Conservation (phyloP, 2,113 vertebrate genomes). For the Scolopax mira region DNA sequence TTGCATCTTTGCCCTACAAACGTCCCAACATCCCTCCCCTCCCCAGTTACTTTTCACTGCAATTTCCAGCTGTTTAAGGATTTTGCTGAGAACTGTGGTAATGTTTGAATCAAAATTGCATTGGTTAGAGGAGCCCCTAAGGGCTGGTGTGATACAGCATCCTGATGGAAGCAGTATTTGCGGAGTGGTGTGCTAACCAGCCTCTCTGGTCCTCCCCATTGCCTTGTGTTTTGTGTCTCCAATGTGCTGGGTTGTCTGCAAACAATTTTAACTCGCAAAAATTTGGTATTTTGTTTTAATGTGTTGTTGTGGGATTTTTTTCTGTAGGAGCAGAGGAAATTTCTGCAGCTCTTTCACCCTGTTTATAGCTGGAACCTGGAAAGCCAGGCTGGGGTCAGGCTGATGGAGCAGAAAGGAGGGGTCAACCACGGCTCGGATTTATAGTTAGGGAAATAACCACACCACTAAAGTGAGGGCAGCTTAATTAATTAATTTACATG, state of each 20-base stretch:
- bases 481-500: conserved; percentile 11
- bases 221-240: not conserved
- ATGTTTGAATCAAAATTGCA: not conserved
- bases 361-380: not conserved
- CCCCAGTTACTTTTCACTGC: not conserved
- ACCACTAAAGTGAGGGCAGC: not conserved
- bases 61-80: conserved; percentile 8
- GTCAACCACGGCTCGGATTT: not conserved
- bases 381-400: not conserved
- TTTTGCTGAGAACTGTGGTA: not conserved
- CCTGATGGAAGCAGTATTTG: not conserved
- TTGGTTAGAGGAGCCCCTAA: not conserved
- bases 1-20: not conserved
- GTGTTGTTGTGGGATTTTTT: not conserved
- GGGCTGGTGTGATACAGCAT: not conserved
- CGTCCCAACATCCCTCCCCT: not conserved
- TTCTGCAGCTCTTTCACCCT: not conserved
- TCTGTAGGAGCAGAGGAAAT: not conserved
- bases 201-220: not conserved
- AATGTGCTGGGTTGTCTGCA: not conserved
- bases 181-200: not conserved
- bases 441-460: not conserved
- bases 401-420: not conserved
- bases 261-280: not conserved
- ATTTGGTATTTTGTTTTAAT: not conserved